Evolutionary conservation across 2,888 invertebrate species (phyloP).

Genomic region (Spisula solida): DNA sequence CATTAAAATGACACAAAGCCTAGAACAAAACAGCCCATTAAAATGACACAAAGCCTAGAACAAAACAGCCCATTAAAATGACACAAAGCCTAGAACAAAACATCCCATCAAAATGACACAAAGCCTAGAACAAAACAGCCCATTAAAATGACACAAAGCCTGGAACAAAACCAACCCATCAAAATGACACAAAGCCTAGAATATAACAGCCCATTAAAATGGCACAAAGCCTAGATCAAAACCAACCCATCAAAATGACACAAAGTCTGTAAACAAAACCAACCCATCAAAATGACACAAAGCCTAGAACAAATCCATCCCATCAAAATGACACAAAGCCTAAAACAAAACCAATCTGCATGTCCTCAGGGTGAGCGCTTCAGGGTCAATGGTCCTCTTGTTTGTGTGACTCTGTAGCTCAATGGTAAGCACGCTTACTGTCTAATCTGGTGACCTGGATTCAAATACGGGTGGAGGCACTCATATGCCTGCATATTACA

Average conservation of each 20-base stretch:
- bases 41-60: not conserved
- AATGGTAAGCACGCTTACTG: no score
- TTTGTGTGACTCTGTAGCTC: no score
- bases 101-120: not conserved
- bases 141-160: not conserved
- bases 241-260: not conserved
- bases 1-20: not conserved
- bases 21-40: not conserved
- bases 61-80: not conserved
- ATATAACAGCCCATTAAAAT: not conserved
- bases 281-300: not conserved
- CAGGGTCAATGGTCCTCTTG: no score
- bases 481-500: no score
- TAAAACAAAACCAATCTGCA: not conserved
- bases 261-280: not conserved
- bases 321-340: not conserved
- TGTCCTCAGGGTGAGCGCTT: no score
- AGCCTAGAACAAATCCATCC: not conserved
- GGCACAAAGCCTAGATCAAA: not conserved
- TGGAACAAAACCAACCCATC: not conserved
- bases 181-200: not conserved
- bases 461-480: no score
- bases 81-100: not conserved
- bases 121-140: not conserved
- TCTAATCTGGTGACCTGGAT: no score